Conservation (phyloP, 2,888 invertebrate genomes). For the Siphonodentalium dalli region DNA sequence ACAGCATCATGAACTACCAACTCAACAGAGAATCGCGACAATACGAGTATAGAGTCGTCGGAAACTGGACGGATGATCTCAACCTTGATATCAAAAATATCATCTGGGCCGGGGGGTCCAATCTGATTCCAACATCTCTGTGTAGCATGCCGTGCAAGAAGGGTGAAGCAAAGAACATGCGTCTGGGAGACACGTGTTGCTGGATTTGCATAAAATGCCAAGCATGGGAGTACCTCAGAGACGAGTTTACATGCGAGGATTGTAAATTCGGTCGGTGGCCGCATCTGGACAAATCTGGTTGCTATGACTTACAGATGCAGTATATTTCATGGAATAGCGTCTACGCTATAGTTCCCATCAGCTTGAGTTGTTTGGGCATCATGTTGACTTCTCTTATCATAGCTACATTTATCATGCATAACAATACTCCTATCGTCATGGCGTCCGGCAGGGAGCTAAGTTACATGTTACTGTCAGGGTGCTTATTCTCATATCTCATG, state of each 20-base stretch:
- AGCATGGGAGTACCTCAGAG: constrained; percentile 56
- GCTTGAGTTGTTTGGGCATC: constrained; percentile 73
- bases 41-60: constrained; percentile 60
- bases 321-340: constrained; percentile 63
- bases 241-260: constrained; percentile 59
- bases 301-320: constrained; percentile 49
- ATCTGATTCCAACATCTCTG: constrained; percentile 62
- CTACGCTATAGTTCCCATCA: constrained; percentile 73
- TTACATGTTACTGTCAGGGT: constrained; percentile 73
- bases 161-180: constrained; percentile 65
- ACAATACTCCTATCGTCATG: constrained; percentile 74
- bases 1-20: constrained; percentile 67
- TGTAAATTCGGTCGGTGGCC: constrained; percentile 62
- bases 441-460: constrained; percentile 73
- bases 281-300: constrained; percentile 48
- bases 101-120: constrained; percentile 63
- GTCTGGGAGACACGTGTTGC: constrained; percentile 66
- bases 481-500: constrained; percentile 72
- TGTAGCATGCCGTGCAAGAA: constrained; percentile 65
- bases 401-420: constrained; percentile 72
- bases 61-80: constrained; percentile 71
- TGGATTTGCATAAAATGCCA: constrained; percentile 64
- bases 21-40: constrained; percentile 48
- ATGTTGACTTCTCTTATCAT: constrained; percentile 72
- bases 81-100: constrained; percentile 49